These are phyloP conservation scores for Saguinus imperator DNA, from an alignment of 2,113 vertebrate species.

Conservation along the genomic window DNA sequence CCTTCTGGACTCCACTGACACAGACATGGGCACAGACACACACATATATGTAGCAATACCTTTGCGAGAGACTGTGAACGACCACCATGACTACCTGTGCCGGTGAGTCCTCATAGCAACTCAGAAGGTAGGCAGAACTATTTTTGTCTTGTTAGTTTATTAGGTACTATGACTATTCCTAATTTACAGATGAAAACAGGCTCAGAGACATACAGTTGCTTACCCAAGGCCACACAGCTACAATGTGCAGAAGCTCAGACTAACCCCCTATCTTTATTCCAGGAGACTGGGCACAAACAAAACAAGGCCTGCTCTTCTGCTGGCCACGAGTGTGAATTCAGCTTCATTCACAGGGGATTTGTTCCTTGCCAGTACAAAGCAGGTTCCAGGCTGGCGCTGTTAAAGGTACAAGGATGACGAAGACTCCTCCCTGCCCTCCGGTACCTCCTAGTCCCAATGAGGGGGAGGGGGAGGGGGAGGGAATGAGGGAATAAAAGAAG, in stretches of 20 bases:
- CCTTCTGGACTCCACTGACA: background rate
- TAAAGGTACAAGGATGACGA: background rate
- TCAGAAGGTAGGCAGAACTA: background rate
- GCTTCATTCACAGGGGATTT: background rate
- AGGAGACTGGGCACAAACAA: background rate
- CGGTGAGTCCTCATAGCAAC: fast-evolving
- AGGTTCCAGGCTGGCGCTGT: background rate
- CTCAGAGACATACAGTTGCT: background rate
- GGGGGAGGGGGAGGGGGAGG: background rate
- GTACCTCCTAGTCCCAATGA: background rate
- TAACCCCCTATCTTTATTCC: background rate
- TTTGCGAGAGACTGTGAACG: background rate
- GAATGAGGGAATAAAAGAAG: background rate
- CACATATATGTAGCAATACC: background rate
- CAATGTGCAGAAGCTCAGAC: background rate
- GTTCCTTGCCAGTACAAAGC: background rate
- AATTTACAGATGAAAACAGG: background rate
- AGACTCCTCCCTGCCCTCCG: background rate
- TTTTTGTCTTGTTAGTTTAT: background rate
- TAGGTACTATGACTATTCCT: background rate
- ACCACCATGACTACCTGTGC: background rate
- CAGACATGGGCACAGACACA: background rate
- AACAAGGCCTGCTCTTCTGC: background rate
- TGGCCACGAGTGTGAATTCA: background rate
- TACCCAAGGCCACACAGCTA: background rate